Evolutionary conservation across 2,888 invertebrate genomes (phyloP).

Genomic region (Xestobium rufovillosum): DNA sequence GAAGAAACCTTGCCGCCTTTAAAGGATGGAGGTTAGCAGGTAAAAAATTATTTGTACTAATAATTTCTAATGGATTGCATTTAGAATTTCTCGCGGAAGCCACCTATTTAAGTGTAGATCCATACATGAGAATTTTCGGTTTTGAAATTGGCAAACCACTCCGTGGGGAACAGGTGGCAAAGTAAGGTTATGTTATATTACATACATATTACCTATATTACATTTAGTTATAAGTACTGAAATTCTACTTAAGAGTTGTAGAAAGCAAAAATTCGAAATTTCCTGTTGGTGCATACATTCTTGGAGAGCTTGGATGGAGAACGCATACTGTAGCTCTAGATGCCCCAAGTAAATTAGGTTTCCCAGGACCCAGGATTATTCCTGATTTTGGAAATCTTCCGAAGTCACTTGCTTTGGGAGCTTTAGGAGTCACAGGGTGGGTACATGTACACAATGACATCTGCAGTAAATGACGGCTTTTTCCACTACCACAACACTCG

Average conservation of each 20-base stretch:
- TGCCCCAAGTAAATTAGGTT: constrained; percentile 20
- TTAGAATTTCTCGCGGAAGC: constrained; percentile 61
- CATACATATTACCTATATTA: too few relatives aligned
- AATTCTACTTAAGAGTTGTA: constrained; percentile 49
- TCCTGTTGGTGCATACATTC: constrained; percentile 55
- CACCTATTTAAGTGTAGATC: constrained; percentile 63
- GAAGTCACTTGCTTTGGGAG: constrained; percentile 54
- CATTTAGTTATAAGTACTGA: constrained; percentile 1
- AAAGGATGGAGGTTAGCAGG: constrained; percentile 57
- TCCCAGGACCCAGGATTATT: constrained; percentile 38
- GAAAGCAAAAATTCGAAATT: constrained; percentile 57
- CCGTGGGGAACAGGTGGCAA: constrained; percentile 65
- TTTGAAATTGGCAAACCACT: constrained; percentile 54
- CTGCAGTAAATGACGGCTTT: too few relatives aligned
- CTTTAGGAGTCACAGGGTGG: constrained; percentile 67
- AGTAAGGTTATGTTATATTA: constrained; percentile 44
- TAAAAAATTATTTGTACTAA: not conserved
- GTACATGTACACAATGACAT: not conserved
- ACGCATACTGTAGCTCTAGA: constrained; percentile 49
- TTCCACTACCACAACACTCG: too few relatives aligned
- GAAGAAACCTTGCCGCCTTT: constrained; percentile 60
- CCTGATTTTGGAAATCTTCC: constrained; percentile 55
- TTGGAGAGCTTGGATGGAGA: constrained; percentile 62
- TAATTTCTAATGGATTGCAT: constrained; percentile 5
- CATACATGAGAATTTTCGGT: constrained; percentile 60